phyloP scores from a whole-genome alignment of 2,888 invertebrate genomes.

The Nemurella pictetii region DNA sequence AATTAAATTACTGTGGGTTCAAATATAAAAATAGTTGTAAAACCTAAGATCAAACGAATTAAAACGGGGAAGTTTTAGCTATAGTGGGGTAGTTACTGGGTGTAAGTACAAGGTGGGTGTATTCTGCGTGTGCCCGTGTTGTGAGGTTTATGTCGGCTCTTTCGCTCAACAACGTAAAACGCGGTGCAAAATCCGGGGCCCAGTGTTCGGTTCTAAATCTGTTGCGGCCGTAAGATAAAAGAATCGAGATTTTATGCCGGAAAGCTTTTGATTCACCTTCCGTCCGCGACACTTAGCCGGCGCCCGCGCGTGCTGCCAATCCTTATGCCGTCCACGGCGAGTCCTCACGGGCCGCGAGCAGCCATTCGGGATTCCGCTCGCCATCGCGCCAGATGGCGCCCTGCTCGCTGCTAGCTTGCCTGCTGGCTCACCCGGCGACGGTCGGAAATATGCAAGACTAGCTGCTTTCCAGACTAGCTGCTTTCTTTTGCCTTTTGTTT shows the following conservation, averaged over 20 bases:
- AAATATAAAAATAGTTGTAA: not conserved
- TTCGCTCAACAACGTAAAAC: not conserved
- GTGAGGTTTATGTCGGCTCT: not conserved
- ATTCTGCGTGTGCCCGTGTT: not conserved
- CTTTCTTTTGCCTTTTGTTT: not conserved
- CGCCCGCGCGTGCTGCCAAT: not conserved
- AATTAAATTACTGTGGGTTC: not conserved
- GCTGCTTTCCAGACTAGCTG: not conserved
- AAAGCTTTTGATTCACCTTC: not conserved
- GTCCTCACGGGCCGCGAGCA: constrained; percentile 11
- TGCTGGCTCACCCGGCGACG: not conserved
- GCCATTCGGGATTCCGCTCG: constrained; percentile 20
- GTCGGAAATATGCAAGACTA: constrained; percentile 2
- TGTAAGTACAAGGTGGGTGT: not conserved
- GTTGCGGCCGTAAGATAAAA: not conserved
- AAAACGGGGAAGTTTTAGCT: not conserved
- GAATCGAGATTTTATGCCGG: not conserved
- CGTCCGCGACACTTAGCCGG: not conserved
- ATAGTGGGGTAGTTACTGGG: too few species aligned
- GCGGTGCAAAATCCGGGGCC: not conserved
- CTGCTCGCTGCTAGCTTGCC: not conserved
- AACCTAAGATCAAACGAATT: not conserved
- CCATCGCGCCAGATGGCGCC: constrained; percentile 13
- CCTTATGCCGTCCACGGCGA: constrained; percentile 7
- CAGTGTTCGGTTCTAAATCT: not conserved